Percentiles rank a stretch among this genome's conserved stretches.
Evolutionary conservation across 2,888 invertebrate species (phyloP).

Genomic region (Heliconius aoede): DNA sequence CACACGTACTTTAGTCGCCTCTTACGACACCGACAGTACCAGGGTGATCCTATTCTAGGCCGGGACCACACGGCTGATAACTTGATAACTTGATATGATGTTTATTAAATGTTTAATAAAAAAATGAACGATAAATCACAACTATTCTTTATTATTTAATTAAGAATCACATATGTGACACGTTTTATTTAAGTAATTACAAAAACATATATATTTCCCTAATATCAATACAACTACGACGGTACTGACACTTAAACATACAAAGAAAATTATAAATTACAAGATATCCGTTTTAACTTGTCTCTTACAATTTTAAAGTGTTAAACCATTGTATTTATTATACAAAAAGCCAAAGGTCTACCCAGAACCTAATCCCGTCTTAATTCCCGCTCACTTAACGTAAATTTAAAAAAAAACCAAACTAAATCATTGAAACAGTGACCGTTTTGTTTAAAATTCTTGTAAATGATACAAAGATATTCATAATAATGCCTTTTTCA

Average conservation of each 20-base stretch:
- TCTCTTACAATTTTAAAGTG: not conserved
- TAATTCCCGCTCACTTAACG: constrained; percentile 4
- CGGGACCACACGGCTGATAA: no score
- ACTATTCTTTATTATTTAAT: not conserved
- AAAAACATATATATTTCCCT: not conserved
- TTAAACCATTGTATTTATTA: not conserved
- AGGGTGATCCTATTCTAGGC: no score
- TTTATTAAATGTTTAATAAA: not conserved
- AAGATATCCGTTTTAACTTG: not conserved
- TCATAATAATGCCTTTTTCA: constrained; percentile 26
- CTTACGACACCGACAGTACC: no score
- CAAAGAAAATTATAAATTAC: not conserved
- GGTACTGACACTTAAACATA: not conserved
- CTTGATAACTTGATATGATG: no score
- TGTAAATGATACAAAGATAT: constrained; percentile 17
- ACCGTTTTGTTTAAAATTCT: constrained; percentile 7
- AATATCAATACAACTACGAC: not conserved
- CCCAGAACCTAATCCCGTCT: not conserved
- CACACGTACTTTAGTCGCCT: no score
- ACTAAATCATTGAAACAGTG: constrained; percentile 1
- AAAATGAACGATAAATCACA: not conserved
- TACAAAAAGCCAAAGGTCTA: not conserved
- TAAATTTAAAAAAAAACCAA: constrained; percentile 15
- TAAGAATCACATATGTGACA: not conserved
- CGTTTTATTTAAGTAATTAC: not conserved